Evolutionary conservation across 2,888 invertebrate genomes (phyloP).

Genomic region (Amiota mariae): DNA sequence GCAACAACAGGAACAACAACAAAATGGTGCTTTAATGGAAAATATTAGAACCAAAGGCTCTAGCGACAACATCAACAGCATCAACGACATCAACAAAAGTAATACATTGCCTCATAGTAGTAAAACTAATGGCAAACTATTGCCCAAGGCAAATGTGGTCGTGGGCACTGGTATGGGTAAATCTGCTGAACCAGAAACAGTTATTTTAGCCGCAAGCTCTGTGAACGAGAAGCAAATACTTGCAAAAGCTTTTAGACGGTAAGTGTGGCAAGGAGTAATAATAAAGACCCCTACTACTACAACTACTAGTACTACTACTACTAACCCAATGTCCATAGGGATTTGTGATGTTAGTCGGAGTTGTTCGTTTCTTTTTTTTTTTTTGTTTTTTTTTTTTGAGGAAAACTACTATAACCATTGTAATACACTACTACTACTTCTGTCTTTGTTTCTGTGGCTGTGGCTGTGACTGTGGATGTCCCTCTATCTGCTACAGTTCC

Average conservation of each 20-base stretch:
- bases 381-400: not conserved
- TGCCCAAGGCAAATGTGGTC: conserved; percentile 35
- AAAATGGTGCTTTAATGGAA: conserved; percentile 36
- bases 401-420: not conserved
- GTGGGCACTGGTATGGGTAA: conserved; percentile 38
- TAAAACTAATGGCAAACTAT: conserved; percentile 30
- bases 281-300: no score
- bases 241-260: conserved; percentile 75
- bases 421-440: not conserved
- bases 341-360: not conserved
- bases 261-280: conserved; percentile 52
- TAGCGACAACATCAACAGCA: conserved; percentile 36
- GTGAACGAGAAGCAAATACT: conserved; percentile 73
- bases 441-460: not conserved
- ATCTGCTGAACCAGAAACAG: conserved; percentile 74
- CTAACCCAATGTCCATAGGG: not conserved
- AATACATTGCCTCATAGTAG: conserved; percentile 22
- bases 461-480: not conserved
- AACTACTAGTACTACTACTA: not conserved
- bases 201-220: conserved; percentile 74
- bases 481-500: not conserved
- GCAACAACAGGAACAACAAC: conserved; percentile 33
- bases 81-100: conserved; percentile 14
- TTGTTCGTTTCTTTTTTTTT: not conserved
- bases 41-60: conserved; percentile 33